Evolutionary conservation across 2,113 vertebrate species (phyloP), one percentile per base, ranked within the genome.

Genomic region (Macrotis lagotis): DNA sequence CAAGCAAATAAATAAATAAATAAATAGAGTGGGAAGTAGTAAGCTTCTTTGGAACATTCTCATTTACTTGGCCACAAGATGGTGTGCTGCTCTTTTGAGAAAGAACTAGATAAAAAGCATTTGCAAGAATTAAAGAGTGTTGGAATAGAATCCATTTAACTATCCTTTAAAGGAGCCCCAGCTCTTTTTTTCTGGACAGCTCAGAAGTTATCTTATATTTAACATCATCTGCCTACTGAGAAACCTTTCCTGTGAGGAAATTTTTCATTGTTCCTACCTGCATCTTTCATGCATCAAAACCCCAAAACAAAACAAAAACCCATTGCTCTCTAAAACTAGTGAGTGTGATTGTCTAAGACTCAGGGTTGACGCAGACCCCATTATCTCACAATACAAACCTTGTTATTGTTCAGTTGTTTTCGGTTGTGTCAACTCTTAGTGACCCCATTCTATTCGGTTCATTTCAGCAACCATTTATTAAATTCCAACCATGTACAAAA

Each of bases 101-200:
- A 44, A 83, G n/a, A 19, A 83, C 19, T 44, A 44, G 37, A 44
- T 83, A n/a, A 4, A 83, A 2, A 83, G 10, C 19, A 8, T 83
- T n/a, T 83, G 1, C 19, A 44, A 44, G 16, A 83, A 83, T 44
- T 44, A 19, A 44, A 83, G 66, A 83, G 19, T 37, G 14, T 44
- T 44, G 37, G n/a, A 66, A 44, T 44, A 44, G 66, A 44, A 22
- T 83, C 16, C 88, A 90, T 94, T 94, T 12, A 49, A 92, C 95
- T 11, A 19, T 91, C 66, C 88, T 44, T 90, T 14, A 37, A 74
- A 74, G 91, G 26, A 96, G 55, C 59, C 59, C 91, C 51, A 93
- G 92, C 1, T 44, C 37, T 83, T 83, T 83, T 83, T 83, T 83
- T 19, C 19, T 44, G n/a, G 66, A 83, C 37, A 83, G 37, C 16